Evolutionary conservation across 1,140 invertebrate species (phyloP).

Genomic region (Eulimnadia texana): DNA sequence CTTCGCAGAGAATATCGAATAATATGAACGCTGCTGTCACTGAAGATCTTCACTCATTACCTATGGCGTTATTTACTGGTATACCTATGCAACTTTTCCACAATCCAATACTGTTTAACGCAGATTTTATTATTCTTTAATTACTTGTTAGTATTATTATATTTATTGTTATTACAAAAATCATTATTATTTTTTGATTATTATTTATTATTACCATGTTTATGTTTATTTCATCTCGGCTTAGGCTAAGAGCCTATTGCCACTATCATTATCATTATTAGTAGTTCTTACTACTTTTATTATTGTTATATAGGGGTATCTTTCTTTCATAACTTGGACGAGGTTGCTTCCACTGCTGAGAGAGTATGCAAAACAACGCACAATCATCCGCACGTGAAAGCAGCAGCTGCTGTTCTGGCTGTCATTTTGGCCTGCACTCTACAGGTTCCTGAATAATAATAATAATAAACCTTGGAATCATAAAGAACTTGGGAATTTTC

Average conservation of each 20-base stretch:
- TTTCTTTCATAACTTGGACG: conserved; percentile 2
- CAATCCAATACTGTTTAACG: no score
- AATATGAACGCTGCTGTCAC: not conserved
- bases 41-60: conserved; percentile 8
- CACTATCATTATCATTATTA: no score
- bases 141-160: no score
- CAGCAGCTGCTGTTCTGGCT: not conserved
- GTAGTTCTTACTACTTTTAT: no score
- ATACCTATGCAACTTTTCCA: not conserved
- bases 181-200: no score
- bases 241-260: no score
- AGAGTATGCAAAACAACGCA: conserved; percentile 5
- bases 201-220: no score
- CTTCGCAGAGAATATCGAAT: not conserved
- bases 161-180: no score
- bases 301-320: not conserved
- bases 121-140: no score
- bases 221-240: no score
- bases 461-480: no score
- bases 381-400: not conserved
- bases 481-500: no score
- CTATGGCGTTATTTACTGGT: conserved; percentile 4
- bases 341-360: not conserved
- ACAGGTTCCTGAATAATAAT: not conserved
- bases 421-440: not conserved